Evolutionary conservation across 1,140 invertebrate species (phyloP), one percentile per base, ranked within the genome.

Genomic region (Euura saliciscinereae): DNA sequence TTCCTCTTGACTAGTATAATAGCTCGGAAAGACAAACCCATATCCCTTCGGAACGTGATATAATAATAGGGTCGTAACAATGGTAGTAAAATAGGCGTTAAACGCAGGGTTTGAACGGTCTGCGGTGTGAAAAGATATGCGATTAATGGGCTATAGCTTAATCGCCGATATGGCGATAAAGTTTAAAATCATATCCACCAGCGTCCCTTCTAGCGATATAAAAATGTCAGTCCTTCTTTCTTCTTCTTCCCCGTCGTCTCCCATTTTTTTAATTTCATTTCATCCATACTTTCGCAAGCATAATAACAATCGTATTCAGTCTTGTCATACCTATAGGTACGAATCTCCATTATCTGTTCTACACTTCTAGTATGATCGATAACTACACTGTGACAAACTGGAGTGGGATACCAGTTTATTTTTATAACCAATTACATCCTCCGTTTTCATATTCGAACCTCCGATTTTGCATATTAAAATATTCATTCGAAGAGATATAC

Each of bases 91-190:
- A 44, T 69, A 28, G 44, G 44, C 28, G 68, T 45, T 42, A 69
- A 69, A 44, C 10, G 44, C 44, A 51, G 46, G 7, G n/a, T 51
- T 44, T 11, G 68, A 66, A 28, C 68, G 44, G 68, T 44, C 44
- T 43, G 68, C 68, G 68, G 68, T 10, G 68, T 44, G 44, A 69
- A 69, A 69, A 69, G 68, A 69, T 69, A 69, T 13, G 28, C 68
- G 68, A 43, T n/a, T 45, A 43, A 69, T n/a, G 68, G 68, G 6
- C n/a, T 51, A 51, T 8, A 43, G 68, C 68, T 10, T 45, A 45
- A 69, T 69, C 68, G 68, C 66, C 66, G 42, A 67, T 67, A 28
- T 43, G 66, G 8, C 11, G 45, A n/a, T 69, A 69, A 69, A 69
- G 68, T 69, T 69, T 45, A n/a, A 69, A 69, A 69, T 43, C 13